Conservation (phyloP, 2,113 vertebrate species). For the Strigops habroptila region DNA sequence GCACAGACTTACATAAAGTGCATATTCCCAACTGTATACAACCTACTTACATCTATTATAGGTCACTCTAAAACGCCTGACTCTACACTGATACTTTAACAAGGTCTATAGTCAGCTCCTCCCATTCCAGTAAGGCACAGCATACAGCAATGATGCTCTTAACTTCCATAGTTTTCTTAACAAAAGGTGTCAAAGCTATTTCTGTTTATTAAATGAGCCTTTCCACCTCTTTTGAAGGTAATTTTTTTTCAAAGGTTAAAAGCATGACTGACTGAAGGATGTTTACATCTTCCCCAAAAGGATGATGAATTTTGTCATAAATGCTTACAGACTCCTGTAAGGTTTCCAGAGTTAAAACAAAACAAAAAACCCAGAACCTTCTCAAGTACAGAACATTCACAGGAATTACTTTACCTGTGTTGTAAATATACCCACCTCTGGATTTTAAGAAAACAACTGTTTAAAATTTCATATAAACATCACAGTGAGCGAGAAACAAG, state of each 20-base stretch:
- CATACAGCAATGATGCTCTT: accelerated
- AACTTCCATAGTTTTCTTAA: background rate
- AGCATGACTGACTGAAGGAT: background rate
- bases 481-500: background rate
- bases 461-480: background rate
- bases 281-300: background rate
- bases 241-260: background rate
- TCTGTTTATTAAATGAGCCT: background rate
- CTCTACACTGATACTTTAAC: background rate
- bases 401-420: background rate
- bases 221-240: background rate
- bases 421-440: background rate
- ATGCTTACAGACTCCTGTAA: background rate
- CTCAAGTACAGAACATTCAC: background rate
- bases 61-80: background rate
- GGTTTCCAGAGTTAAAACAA: background rate
- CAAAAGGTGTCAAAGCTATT: background rate
- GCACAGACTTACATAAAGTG: background rate
- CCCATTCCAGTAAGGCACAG: background rate
- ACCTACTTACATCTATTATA: background rate
- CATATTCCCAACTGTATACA: background rate
- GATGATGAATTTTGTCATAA: background rate
- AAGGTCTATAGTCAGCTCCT: background rate
- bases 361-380: background rate
- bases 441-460: background rate